Base-by-base conservation (phyloP, 2,888 invertebrate genomes). In the Myopa testacea region DNA sequence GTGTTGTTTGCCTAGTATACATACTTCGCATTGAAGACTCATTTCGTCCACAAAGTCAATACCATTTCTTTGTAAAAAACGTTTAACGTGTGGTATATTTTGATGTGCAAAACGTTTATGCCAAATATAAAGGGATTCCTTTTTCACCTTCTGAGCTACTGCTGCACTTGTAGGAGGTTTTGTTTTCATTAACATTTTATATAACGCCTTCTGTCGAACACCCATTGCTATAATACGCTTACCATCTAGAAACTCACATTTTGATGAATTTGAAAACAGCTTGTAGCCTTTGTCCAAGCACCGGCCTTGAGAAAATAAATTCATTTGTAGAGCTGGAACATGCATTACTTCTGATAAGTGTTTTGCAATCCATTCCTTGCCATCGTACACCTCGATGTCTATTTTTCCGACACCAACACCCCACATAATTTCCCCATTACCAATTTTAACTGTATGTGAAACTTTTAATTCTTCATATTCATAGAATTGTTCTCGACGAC, bases 141-240 rank as follows among this genome's bases (percentile, higher is more conserved):
- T 78, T 81, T 19, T 80, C 81, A 52, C 81, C 68, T 73, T 82
- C 80, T 5, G 70, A 77, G n/a, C n/a, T n/a, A n/a, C n/a, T n/a
- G 68, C 81, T 81, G n/a, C 40, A 79, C 75, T 82, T 65, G 50
- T 80, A 75, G 74, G 76, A 45, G 14, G 38, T 70, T 45, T 45
- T 12, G 52, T n/a, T 70, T 70, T 70, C n/a, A 70, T 45, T 19
- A 78, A 52, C 79, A 79, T 77, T 58, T 63, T 79, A 45, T 72
- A 78, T 34, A 76, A 62, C 38, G 76, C 76, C 62, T 55, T 60
- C 60, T 72, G 69, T 37, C 72, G 71, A 19, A 52, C 26, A 72
- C 69, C 55, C 63, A 75, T 78, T 62, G 76, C 78, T 62, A 78
- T 50, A 70, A 73, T 71, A 76, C 75, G 70, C 16, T 73, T 58